Conservation (phyloP, 2,797 vertebrate genomes). For the Etheostoma perlongum region DNA sequence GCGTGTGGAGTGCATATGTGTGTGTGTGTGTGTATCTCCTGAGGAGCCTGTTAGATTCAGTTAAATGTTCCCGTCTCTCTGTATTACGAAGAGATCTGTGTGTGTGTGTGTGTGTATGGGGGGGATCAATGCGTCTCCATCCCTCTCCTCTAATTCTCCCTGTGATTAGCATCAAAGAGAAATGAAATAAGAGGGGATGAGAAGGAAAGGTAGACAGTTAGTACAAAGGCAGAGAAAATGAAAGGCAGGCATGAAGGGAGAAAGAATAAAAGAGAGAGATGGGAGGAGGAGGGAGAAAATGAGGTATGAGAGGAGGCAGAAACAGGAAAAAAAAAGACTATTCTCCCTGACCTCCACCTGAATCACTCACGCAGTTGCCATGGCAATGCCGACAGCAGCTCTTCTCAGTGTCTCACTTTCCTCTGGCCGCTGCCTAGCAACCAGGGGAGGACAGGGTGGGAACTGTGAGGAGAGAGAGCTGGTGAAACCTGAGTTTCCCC, state of each 20-base stretch:
- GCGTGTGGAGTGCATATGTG: conserved; percentile 37
- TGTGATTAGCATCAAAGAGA: conserved; percentile 75
- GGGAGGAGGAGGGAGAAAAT: background rate
- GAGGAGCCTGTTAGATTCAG: conserved; percentile 65
- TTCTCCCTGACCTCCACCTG: conserved; percentile 82
- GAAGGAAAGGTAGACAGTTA: conserved; percentile 24
- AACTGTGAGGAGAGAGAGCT: conserved; percentile 21
- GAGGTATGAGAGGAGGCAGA: conserved; percentile 48
- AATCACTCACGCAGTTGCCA: conserved; percentile 85
- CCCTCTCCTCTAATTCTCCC: conserved; percentile 54
- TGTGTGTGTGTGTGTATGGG: conserved; percentile 17
- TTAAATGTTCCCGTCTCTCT: conserved; percentile 66
- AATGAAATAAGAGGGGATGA: conserved; percentile 44
- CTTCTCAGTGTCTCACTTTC: conserved; percentile 73
- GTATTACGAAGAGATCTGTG: conserved; percentile 69
- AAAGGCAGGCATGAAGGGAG: conserved; percentile 41
- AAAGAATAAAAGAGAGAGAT: conserved; percentile 33
- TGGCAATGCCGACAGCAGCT: conserved; percentile 82
- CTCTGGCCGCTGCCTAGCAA: conserved; percentile 85
- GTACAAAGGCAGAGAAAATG: conserved; percentile 60
- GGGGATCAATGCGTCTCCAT: conserved; percentile 57
- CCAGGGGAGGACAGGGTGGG: conserved; percentile 70
- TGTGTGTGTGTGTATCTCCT: conserved; percentile 48
- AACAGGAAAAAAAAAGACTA: conserved; percentile 49
- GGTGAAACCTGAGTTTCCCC: conserved; percentile 54